These are phyloP conservation scores for Proales similis DNA, from an alignment of 1,140 invertebrate species.

Conservation along the genomic window DNA sequence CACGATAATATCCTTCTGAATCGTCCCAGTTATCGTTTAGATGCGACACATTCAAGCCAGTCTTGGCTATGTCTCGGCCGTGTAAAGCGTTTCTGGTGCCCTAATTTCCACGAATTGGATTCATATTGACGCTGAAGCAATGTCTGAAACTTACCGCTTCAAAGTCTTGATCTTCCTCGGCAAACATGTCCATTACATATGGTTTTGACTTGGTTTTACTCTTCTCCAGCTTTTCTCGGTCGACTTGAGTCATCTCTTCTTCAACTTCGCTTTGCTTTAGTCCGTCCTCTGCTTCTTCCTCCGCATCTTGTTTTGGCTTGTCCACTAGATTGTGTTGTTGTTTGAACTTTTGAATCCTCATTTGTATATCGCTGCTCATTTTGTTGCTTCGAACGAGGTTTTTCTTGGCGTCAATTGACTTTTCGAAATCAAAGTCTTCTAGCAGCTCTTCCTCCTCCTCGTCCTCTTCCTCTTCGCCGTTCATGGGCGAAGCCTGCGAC, in stretches of 20 bases:
- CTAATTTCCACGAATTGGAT: background rate
- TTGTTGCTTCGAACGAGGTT: no score
- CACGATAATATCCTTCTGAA: constrained; percentile 91
- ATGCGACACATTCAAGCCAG: constrained; percentile 73
- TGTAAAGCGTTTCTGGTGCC: constrained; percentile 55
- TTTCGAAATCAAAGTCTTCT: constrained; percentile 35
- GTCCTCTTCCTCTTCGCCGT: constrained; percentile 26
- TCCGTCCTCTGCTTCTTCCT: no score
- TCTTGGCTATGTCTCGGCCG: constrained; percentile 59
- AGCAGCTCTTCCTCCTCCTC: constrained; percentile 36
- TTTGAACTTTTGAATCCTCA: no score
- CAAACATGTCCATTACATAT: constrained; percentile 37
- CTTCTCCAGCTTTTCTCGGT: constrained; percentile 33
- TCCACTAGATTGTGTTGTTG: no score
- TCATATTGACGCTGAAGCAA: background rate
- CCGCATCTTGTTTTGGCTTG: no score
- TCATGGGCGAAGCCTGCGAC: background rate
- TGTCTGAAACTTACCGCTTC: background rate
- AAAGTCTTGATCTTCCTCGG: constrained; percentile 18
- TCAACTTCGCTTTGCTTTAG: no score
- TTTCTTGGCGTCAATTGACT: constrained; percentile 23
- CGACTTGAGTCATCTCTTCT: constrained; percentile 27
- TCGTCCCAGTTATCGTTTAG: constrained; percentile 99
- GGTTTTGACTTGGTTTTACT: constrained; percentile 35
- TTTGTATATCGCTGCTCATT: no score